phyloP scores from a whole-genome alignment of 2,888 invertebrate genomes.

The Dioctria rufipes region DNA sequence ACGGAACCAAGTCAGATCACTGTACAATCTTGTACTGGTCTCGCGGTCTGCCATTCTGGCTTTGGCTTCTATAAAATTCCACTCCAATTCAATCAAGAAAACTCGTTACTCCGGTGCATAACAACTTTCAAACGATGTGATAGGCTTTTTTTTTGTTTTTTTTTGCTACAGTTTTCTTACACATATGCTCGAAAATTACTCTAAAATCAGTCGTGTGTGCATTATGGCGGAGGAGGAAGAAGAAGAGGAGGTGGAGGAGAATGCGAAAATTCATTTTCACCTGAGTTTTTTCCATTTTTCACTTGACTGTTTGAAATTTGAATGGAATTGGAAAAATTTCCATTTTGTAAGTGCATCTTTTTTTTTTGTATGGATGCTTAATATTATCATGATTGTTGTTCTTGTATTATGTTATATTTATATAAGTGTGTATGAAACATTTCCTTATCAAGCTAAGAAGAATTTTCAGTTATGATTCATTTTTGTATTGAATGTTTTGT shows the following conservation, averaged over 20 bases:
- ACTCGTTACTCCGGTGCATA: conserved; percentile 34
- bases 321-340: too few species aligned
- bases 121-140: conserved; percentile 30
- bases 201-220: background rate
- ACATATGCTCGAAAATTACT: background rate
- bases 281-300: background rate
- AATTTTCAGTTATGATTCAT: too few species aligned
- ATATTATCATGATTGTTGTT: too few species aligned
- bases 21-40: too few species aligned
- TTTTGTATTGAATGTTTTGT: too few species aligned
- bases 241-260: background rate
- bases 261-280: conserved; percentile 26
- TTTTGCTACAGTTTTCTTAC: background rate
- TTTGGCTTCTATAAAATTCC: conserved; percentile 8
- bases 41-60: background rate
- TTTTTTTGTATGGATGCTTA: too few species aligned
- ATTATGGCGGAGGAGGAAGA: background rate
- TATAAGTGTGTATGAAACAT: too few species aligned
- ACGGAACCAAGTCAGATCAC: background rate
- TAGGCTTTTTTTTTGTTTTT: background rate
- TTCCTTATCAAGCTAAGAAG: too few species aligned
- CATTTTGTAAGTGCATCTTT: too few species aligned
- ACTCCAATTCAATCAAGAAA: conserved; percentile 33
- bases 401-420: too few species aligned
- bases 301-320: background rate